These are phyloP conservation scores for Plusia festucae DNA, from an alignment of 2,888 invertebrate genomes.

Conservation along the genomic window DNA sequence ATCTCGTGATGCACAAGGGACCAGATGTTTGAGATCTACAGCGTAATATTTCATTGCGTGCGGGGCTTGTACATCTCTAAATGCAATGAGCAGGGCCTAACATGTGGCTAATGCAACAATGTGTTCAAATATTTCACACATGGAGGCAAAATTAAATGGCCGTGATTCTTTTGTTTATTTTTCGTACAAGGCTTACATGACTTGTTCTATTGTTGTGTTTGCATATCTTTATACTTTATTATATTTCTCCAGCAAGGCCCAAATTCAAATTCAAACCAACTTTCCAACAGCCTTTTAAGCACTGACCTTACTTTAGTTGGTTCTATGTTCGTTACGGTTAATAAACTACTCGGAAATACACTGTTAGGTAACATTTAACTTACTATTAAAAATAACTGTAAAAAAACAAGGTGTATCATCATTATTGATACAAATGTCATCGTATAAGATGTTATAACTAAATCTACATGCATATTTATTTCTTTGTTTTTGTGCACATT, in stretches of 20 bases:
- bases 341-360: not conserved
- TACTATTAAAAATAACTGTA: not conserved
- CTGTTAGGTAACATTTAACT: not conserved
- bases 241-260: not conserved
- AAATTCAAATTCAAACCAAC: not conserved
- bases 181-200: not conserved
- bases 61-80: not conserved
- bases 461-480: no score
- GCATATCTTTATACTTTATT: not conserved
- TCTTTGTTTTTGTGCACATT: no score
- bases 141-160: not conserved
- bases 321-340: not conserved
- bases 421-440: not conserved
- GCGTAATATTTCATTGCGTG: not conserved
- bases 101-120: not conserved
- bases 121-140: conserved; percentile 2
- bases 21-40: not conserved
- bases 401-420: not conserved
- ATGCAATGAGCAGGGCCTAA: not conserved
- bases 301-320: not conserved
- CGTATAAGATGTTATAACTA: not conserved
- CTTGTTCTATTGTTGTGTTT: not conserved
- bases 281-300: not conserved
- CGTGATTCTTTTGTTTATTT: not conserved
- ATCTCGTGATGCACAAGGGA: not conserved